Evolutionary conservation across 2,797 vertebrate genomes (phyloP).

Genomic region (Hylomyscus alleni): DNA sequence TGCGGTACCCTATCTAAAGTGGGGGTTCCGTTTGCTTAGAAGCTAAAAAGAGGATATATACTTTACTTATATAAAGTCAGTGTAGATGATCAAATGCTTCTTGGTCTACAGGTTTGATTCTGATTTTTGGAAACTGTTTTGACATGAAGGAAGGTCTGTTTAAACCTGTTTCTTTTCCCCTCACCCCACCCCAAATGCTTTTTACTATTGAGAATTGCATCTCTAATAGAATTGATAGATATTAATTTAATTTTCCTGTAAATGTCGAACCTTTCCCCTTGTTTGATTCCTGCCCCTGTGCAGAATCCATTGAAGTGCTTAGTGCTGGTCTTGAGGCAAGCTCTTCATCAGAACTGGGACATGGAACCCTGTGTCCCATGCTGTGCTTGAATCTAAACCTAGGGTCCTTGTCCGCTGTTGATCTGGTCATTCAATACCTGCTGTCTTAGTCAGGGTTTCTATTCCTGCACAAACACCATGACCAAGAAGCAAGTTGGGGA

Average conservation of each 20-base stretch:
- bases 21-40: not conserved
- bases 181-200: not conserved
- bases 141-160: not conserved
- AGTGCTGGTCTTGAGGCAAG: not conserved
- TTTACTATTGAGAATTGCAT: not conserved
- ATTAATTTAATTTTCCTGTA: not conserved
- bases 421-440: not conserved
- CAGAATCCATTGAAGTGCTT: not conserved
- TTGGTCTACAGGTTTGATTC: not conserved
- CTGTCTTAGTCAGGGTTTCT: too few species aligned
- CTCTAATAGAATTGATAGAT: not conserved
- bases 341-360: not conserved
- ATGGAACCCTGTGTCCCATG: rapidly evolving
- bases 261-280: not conserved
- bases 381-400: not conserved
- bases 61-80: not conserved
- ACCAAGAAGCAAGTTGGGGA: too few species aligned
- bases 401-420: not conserved
- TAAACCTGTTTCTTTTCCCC: not conserved
- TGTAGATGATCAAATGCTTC: not conserved
- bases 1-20: not conserved
- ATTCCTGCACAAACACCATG: too few species aligned
- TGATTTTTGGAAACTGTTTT: not conserved
- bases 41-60: not conserved
- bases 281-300: not conserved